Conservation (phyloP, 2,113 vertebrate genomes). For the Caretta caretta region DNA sequence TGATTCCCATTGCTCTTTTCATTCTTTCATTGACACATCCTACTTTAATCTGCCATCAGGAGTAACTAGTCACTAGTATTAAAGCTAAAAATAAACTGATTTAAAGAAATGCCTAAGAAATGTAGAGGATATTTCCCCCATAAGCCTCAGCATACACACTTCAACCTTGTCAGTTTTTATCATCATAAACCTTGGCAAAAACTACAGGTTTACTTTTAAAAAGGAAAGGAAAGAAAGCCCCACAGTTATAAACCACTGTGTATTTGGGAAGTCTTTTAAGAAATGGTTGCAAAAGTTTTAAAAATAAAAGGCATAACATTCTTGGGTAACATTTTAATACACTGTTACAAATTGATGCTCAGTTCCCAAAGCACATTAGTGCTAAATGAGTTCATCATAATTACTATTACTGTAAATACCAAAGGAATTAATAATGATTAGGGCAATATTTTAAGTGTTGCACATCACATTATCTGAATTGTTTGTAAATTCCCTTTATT, state of each 20-base stretch:
- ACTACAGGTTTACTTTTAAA: neutral
- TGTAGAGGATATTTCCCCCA: neutral
- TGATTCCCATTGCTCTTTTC: neutral
- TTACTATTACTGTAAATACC: slow-evolving; percentile 67
- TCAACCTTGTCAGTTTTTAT: slow-evolving; percentile 62
- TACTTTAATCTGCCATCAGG: neutral
- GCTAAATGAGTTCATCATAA: slow-evolving; percentile 54
- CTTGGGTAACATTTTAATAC: neutral
- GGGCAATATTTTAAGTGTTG: slow-evolving; percentile 5
- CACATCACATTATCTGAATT: slow-evolving; percentile 37
- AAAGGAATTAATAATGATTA: slow-evolving; percentile 63
- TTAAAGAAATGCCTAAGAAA: slow-evolving; percentile 42
- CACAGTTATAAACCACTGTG: neutral
- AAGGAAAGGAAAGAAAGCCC: neutral
- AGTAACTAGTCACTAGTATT: slow-evolving; percentile 8
- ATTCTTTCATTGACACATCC: neutral
- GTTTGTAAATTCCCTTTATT: slow-evolving; percentile 43
- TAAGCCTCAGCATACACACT: slow-evolving; percentile 27
- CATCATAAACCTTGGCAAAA: slow-evolving; percentile 49
- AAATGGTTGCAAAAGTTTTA: slow-evolving; percentile 27
- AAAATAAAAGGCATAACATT: neutral
- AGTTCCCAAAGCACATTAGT: slow-evolving; percentile 25
- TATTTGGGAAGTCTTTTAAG: neutral
- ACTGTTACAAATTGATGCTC: slow-evolving; percentile 4
- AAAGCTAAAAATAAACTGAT: slow-evolving; percentile 32